phyloP scores from a whole-genome alignment of 2,888 invertebrate species.

The Argynnis bischoffii region DNA sequence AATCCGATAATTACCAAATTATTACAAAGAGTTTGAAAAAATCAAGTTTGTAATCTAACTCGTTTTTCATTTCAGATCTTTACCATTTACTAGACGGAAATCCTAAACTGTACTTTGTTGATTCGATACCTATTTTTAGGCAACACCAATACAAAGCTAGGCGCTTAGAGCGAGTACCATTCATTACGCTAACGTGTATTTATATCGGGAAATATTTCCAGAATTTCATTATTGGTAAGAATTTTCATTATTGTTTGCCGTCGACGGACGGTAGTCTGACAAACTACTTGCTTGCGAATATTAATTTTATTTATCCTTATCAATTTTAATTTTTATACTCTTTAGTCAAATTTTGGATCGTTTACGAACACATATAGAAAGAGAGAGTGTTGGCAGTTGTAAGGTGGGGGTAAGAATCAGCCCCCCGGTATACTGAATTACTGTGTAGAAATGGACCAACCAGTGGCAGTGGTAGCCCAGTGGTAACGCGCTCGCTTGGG shows the following conservation, averaged over 20 bases:
- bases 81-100: neutral
- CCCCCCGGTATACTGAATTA: conserved; percentile 62
- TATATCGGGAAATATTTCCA: neutral
- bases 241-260: neutral
- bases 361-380: conserved; percentile 67
- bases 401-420: conserved; percentile 58
- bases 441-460: conserved; percentile 74
- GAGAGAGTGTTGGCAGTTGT: conserved; percentile 60
- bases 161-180: neutral
- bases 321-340: no score
- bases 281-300: no score
- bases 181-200: conserved; percentile 1
- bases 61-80: neutral
- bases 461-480: no score
- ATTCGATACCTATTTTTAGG: conserved; percentile 1
- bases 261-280: no score
- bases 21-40: no score
- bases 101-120: neutral
- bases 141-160: neutral
- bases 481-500: no score
- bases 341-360: conserved; percentile 49
- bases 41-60: neutral
- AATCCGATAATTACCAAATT: no score
- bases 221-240: neutral
- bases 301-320: no score